phyloP scores from a whole-genome alignment of 1,140 invertebrate genomes.

The Drosophila simulans region DNA sequence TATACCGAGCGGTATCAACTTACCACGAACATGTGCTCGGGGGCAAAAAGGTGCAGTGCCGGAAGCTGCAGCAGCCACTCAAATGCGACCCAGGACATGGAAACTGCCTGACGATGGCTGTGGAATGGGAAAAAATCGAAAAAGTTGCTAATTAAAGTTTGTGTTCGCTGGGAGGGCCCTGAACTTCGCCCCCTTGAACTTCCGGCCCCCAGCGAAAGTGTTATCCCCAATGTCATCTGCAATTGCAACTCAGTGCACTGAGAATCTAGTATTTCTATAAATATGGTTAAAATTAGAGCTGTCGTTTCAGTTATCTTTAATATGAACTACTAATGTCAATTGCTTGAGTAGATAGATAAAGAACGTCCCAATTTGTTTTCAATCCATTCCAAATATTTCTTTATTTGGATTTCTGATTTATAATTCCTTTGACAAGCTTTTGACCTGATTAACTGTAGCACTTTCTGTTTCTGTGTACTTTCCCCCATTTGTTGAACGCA shows the following conservation, averaged over 20 bases:
- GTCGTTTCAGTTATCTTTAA: background rate
- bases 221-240: slow-evolving; percentile 54
- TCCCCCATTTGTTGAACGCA: slow-evolving; percentile 9
- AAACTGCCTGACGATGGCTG: background rate
- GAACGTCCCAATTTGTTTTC: no score
- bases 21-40: slow-evolving; percentile 65
- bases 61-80: slow-evolving; percentile 73
- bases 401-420: background rate
- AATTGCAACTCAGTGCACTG: slow-evolving; percentile 1
- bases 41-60: slow-evolving; percentile 71
- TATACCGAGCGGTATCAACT: slow-evolving; percentile 57
- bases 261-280: background rate
- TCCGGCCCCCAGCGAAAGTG: slow-evolving; percentile 64
- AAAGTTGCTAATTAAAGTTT: slow-evolving; percentile 83
- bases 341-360: no score
- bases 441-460: no score
- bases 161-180: slow-evolving; percentile 48
- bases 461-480: background rate
- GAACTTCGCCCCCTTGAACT: slow-evolving; percentile 59
- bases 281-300: background rate
- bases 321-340: background rate
- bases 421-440: background rate
- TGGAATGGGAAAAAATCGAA: slow-evolving; percentile 28
- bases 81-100: slow-evolving; percentile 37
- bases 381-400: no score